Evolutionary conservation across 2,797 vertebrate genomes (phyloP).

Genomic region (Avahi laniger): DNA sequence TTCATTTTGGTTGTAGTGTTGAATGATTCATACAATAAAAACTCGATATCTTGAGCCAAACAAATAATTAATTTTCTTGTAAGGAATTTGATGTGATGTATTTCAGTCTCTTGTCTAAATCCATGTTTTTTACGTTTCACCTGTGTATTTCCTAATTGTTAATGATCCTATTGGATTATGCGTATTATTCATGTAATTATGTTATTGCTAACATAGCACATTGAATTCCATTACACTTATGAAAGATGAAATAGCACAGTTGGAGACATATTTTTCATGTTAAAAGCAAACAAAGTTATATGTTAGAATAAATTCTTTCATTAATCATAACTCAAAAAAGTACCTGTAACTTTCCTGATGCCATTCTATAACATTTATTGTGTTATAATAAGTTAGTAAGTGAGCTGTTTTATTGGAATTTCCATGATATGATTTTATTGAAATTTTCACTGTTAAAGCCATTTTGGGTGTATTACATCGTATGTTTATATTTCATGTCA

Average conservation of each 20-base stretch:
- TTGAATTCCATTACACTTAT: background rate
- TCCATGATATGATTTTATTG: background rate
- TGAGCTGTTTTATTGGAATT: slow-evolving; percentile 30
- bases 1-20: background rate
- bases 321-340: slow-evolving; percentile 65
- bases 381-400: slow-evolving; percentile 26
- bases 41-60: background rate
- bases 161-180: background rate
- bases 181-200: background rate
- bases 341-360: slow-evolving; percentile 47
- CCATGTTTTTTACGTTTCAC: background rate
- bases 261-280: slow-evolving; percentile 15
- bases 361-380: slow-evolving; percentile 56
- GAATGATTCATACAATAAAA: background rate
- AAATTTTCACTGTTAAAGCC: background rate
- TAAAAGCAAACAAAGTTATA: slow-evolving; percentile 1
- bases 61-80: background rate
- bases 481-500: background rate
- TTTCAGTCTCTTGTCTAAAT: background rate
- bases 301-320: background rate
- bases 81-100: background rate
- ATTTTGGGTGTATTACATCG: background rate
- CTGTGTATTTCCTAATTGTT: background rate
- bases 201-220: background rate
- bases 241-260: background rate